Evolutionary conservation across 2,888 invertebrate genomes (phyloP), one percentile per base, ranked within the genome.

Genomic region (Acrobasis consociella): DNA sequence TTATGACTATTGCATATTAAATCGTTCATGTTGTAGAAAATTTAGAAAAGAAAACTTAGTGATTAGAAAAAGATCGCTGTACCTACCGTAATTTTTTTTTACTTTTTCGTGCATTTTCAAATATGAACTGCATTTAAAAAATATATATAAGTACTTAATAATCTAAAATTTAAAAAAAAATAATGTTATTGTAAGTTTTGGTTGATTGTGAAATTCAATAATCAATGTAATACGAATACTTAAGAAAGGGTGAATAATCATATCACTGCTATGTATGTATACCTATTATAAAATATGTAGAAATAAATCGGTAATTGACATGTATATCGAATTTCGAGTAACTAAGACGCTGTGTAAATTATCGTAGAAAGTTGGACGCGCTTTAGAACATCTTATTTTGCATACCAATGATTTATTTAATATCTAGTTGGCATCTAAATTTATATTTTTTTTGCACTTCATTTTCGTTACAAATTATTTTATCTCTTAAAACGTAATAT

Each of bases 21-120:
- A 87, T 86, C 85, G 88, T 91, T 91, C 90, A 91, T 87, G 89
- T 90, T 87, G 90, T 91, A 91, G 91, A 80, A 75, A 85, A 83
- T 74, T 83, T 88, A 87, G 85, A 77, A 78, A 76, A 73, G 74
- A 75, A 71, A 76, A 80, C 72, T 75, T 80, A 77, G 86, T 16
- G 16, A 53, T n/a, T 83, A 86, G 85, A 77, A 75, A 84, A 83
- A 81, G 71, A 71, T 77, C 75, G 77, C 71, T 72, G 71, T 79
- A 77, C 68, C 67, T 65, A 68, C 50, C 50, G 62, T 51, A 70
- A 65, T 65, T 55, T 67, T 72, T 5, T 67, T 64, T 67, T 64
- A 46, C 46, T 60, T 68, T 67, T 67, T 72, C 67, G 72, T 76
- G 80, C 81, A 77, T 80, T 79, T 77, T 74, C 68, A 68, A 66